A percentile compares a stretch with the other conserved stretches of the same genome.
phyloP scores from a whole-genome alignment of 2,888 invertebrate species.

The Lepetodrilus schrolli region DNA sequence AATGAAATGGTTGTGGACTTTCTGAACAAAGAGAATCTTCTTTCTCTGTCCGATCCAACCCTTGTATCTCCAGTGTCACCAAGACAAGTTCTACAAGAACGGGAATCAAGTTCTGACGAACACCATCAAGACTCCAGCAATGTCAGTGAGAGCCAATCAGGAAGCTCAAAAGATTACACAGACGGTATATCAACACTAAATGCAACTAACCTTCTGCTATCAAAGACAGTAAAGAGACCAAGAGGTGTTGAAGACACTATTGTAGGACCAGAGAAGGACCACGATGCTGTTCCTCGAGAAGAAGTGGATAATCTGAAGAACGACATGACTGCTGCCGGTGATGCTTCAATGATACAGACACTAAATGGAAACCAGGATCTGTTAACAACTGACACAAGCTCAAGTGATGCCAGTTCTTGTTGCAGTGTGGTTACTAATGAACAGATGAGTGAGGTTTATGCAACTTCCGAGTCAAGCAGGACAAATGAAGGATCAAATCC shows the following conservation, averaged over 20 bases:
- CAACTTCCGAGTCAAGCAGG: too few species aligned
- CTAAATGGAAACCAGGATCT: too few species aligned
- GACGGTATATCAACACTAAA: constrained; percentile 33
- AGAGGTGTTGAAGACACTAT: not conserved
- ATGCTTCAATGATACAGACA: too few species aligned
- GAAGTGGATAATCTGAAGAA: too few species aligned
- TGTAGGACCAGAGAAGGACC: not conserved
- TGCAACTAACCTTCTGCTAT: constrained; percentile 33
- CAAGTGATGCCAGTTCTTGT: too few species aligned
- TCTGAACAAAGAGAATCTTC: constrained; percentile 56
- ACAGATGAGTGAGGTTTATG: too few species aligned
- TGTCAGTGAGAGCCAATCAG: not conserved
- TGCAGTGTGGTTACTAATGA: too few species aligned
- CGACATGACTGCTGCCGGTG: too few species aligned
- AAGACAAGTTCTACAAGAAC: too few species aligned
- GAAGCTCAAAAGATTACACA: not conserved
- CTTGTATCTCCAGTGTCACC: not conserved
- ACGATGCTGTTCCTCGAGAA: too few species aligned
- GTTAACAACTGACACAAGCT: too few species aligned
- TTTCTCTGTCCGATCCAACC: constrained; percentile 30
- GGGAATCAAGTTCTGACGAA: not conserved
- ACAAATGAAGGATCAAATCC: not conserved
- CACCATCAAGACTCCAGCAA: too few species aligned
- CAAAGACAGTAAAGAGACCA: constrained; percentile 36
- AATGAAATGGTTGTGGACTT: constrained; percentile 72